These are phyloP conservation scores for Aethina tumida DNA, from an alignment of 1,140 invertebrate genomes.

Conservation along the genomic window DNA sequence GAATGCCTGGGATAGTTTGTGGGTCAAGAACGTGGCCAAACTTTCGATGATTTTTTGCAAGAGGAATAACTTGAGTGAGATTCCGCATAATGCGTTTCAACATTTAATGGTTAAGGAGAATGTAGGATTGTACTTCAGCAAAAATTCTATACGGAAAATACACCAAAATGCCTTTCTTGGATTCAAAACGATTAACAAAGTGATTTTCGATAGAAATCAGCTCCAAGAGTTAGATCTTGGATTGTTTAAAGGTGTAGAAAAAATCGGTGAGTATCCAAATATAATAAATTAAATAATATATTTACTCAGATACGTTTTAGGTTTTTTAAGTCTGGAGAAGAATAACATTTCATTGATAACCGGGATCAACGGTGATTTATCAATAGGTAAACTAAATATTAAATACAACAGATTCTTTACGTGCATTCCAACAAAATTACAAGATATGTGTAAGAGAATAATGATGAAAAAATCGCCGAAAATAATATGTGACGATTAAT, in stretches of 20 bases:
- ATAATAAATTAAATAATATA: too few species aligned
- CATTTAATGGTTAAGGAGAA: conserved; percentile 21
- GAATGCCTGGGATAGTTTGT: conserved; percentile 23
- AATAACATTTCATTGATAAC: too few species aligned
- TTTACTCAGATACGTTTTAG: too few species aligned
- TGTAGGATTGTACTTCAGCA: conserved; percentile 24
- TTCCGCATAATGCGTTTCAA: conserved; percentile 25
- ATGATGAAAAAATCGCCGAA: too few species aligned
- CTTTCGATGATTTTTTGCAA: conserved; percentile 21
- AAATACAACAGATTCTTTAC: too few species aligned
- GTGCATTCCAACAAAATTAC: too few species aligned
- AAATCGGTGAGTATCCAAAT: too few species aligned
- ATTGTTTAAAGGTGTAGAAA: conserved; percentile 16
- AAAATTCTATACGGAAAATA: conserved; percentile 26
- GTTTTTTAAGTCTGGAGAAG: too few species aligned
- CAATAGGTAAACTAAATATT: too few species aligned
- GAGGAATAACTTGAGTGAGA: conserved; percentile 21
- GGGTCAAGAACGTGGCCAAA: conserved; percentile 28
- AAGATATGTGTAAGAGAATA: too few species aligned
- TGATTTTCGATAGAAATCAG: conserved; percentile 28
- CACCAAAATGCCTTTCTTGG: conserved; percentile 21
- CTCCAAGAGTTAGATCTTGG: conserved; percentile 14
- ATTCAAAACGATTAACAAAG: conserved; percentile 17
- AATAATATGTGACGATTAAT: too few species aligned
- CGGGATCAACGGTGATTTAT: too few species aligned